Evolutionary conservation across 2,797 vertebrate species (phyloP), one percentile per base, ranked within the genome.

Genomic region (Streptopelia turtur): DNA sequence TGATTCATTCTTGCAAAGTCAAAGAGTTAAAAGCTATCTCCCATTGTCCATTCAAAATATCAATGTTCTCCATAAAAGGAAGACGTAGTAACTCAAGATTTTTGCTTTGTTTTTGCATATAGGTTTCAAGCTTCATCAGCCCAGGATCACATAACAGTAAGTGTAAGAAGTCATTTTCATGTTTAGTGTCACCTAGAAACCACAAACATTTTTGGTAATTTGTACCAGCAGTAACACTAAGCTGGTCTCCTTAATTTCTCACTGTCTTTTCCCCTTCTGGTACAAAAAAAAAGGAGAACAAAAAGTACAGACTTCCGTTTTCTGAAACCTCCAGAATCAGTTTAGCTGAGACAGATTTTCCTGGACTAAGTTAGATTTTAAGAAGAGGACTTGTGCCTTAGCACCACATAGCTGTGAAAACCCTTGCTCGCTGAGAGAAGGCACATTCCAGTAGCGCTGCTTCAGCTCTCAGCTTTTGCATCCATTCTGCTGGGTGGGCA

Each of bases 121-220:
- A 81, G 50, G 70, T 94, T 95, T 96, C 90, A 95, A 89, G 77
- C 65, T 88, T 93, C 74, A 84, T 90, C 92, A 89, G 69, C 74
- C 65, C 31, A 33, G 47, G 30, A 69, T 59, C 77, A 76, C 16
- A 20, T 8, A 90, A 55, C 90, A 88, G 72, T 71, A 83, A 86
- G 77, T 75, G 69, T 65, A 83, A 88, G 80, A 95, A 83, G 79
- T 75, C 0, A 91, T 95, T 93, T 95, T 95, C 80, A 30, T 59
- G 30, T 79, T 90, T 76, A 84, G 20, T 55, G 30, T 82, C 70
- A 86, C 16, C 65, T 79, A 82, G 37, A 94, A 93, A 79, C 61
- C 61, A 33, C 65, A n/a, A 76, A 50, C 69, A 41, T 47, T 78
- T 87, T 72, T 65, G n/a, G 49, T 81, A 47, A n/a, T 64, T 72